Evolutionary conservation across 1,140 invertebrate genomes (phyloP), one percentile per base, ranked within the genome.

Genomic region (Belonocnema kinseyi): DNA sequence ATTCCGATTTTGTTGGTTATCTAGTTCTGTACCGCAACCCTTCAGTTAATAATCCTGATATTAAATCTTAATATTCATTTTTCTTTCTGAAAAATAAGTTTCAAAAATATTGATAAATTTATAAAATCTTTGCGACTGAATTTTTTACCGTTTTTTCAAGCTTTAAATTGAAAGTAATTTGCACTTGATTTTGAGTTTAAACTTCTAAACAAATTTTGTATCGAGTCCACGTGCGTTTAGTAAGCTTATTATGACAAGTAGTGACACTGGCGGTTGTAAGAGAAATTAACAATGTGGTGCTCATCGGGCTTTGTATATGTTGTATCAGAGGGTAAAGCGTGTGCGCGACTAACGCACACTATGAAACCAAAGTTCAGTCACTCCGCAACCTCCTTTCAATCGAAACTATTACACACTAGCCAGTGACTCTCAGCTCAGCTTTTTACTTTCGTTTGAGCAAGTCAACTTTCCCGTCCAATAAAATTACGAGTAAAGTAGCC

Each of bases 351-450:
- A 76, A 81, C 85, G 81, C 83, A 85, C 86, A 87, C 88, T 73
- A 85, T 61, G 61, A 84, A 86, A 81, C 80, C 83, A 91, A 89
- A 91, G 90, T 92, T 92, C 90, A 92, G 85, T 92, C 90, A 92
- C 90, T 91, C 86, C 86, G 88, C 91, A 91, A 91, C 90, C 90
- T 92, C 90, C 90, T 92, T 92, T 91, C 90, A 86, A 91, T 92
- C 90, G 90, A 91, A 91, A 91, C 90, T 91, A 91, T 91, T 91
- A 91, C 90, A 91, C 89, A 90, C 88, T 90, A 89, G 85, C 73
- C 90, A 91, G 90, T 87, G 90, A 83, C 76, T 89, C 90, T 91
- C 90, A 91, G 79, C 83, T 53, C 16, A 50, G 56, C 74, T 84
- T 88, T 90, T 90, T 89, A 91, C 89, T 91, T 90, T 91, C 90